These are phyloP conservation scores for Venustaconcha ellipsiformis DNA, from an alignment of 1,140 invertebrate species.

Conservation along the genomic window DNA sequence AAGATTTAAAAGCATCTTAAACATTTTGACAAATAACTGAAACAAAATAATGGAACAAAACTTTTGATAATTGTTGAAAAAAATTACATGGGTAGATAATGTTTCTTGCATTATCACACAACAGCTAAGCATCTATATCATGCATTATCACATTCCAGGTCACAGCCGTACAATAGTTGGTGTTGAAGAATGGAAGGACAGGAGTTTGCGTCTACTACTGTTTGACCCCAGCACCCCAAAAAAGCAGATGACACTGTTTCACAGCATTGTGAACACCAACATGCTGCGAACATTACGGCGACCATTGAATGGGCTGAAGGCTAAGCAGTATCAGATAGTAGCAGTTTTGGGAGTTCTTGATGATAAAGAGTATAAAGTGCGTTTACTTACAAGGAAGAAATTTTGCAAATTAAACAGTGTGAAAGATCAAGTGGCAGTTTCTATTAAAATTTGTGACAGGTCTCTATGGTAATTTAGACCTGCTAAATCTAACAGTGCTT, in stretches of 20 bases:
- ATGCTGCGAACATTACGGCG: conserved; percentile 81
- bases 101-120: too few species aligned
- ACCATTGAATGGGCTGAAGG: conserved; percentile 80
- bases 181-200: conserved; percentile 80
- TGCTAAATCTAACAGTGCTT: too few species aligned
- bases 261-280: conserved; percentile 70
- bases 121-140: not conserved
- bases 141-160: conserved; percentile 72
- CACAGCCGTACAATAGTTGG: conserved; percentile 92
- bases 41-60: too few species aligned
- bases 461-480: too few species aligned
- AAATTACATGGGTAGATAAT: too few species aligned
- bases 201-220: conserved; percentile 81
- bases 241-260: conserved; percentile 79
- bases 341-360: conserved; percentile 81
- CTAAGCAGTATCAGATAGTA: conserved; percentile 88
- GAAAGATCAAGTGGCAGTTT: too few species aligned
- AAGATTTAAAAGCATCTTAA: too few species aligned
- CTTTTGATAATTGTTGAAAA: too few species aligned
- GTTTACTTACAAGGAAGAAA: not conserved
- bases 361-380: conserved; percentile 75
- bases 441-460: too few species aligned
- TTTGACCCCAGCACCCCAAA: conserved; percentile 88
- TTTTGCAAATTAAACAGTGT: too few species aligned
- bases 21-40: too few species aligned